Evolutionary conservation across 2,888 invertebrate species (phyloP).

Genomic region (Coleophora deauratella): DNA sequence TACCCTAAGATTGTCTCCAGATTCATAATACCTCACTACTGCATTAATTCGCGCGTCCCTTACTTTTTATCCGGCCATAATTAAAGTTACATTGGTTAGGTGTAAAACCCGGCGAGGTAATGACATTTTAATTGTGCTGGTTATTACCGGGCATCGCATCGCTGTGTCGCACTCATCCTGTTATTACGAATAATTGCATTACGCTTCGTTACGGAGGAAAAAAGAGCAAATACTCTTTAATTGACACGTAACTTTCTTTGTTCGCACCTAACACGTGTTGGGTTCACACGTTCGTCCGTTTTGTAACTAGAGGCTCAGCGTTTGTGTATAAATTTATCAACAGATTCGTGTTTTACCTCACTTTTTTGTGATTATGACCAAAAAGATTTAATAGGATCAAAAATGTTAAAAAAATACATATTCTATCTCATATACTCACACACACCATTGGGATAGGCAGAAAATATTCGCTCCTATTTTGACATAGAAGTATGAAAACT

Average conservation of each 20-base stretch:
- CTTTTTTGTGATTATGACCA: too few relatives aligned
- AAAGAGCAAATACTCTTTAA: conserved; percentile 63
- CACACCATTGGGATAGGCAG: too few relatives aligned
- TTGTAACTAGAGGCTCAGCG: neutral
- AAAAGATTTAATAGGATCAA: too few relatives aligned
- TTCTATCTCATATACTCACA: too few relatives aligned
- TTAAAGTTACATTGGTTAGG: conserved; percentile 57
- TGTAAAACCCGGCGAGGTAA: conserved; percentile 65
- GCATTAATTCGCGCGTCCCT: conserved; percentile 36
- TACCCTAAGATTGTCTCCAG: neutral
- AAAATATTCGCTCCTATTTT: too few relatives aligned
- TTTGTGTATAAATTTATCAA: neutral
- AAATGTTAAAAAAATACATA: too few relatives aligned
- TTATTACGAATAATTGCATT: conserved; percentile 72
- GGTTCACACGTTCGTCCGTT: conserved; percentile 44
- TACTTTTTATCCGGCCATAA: conserved; percentile 47
- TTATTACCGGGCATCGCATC: conserved; percentile 53
- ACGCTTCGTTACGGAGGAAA: conserved; percentile 69
- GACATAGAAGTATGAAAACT: too few relatives aligned
- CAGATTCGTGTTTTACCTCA: too few relatives aligned
- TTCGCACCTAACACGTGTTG: conserved; percentile 53
- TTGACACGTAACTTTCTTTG: conserved; percentile 68
- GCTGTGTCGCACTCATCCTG: conserved; percentile 57
- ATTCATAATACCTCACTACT: conserved; percentile 10
- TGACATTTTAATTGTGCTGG: conserved; percentile 71